Evolutionary conservation across 2,797 vertebrate genomes (phyloP), one percentile per base, ranked within the genome.

Genomic region (Aplochiton taeniatus): DNA sequence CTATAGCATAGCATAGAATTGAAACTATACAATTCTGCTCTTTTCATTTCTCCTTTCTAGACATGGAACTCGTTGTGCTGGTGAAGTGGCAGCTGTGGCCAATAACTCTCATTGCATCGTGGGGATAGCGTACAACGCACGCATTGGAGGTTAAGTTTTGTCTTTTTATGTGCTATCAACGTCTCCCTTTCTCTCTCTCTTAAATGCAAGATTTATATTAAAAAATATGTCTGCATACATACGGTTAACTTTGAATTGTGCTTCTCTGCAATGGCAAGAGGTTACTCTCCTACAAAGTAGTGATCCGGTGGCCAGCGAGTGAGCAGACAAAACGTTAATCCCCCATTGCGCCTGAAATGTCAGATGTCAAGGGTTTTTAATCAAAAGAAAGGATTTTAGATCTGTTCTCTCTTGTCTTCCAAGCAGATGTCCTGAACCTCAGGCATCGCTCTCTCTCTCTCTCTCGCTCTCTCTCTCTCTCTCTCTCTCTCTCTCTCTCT

Each of bases 11-110:
- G 14, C 8, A 16, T n/a, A 50, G 48, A 50, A 50, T 7, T 7
- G 14, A 10, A 50, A 9, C 54, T 12, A 8, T 16, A 13, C 13
- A 64, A 50, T 16, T 58, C 52, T 20, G n/a, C 61, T 62, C 14
- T 59, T 14, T 18, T 43, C 51, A 75, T 58, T 78, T 19, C 63
- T 11, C 11, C 66, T 12, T 49, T 66, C 66, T 63, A 97, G 96
- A 76, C 96, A 97, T 0, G 95, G 96, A 57, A 97, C 95, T 0
- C 92, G 95, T 19, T 98, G 96, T 19, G 95, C 96, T 0, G 96
- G 96, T 11, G 93, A 95, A 65, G 95, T 92, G 56, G 95, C 95
- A 0, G 95, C 95, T 0, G 80, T 54, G 0, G 94, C 94, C 17
- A 94, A 95, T 87, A 96, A 97, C 18, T 72, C 70, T 0, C 65